Percentiles rank a stretch among this genome's conserved stretches.
Conservation (phyloP, 2,888 invertebrate genomes). For the Terebella lapidaria region DNA sequence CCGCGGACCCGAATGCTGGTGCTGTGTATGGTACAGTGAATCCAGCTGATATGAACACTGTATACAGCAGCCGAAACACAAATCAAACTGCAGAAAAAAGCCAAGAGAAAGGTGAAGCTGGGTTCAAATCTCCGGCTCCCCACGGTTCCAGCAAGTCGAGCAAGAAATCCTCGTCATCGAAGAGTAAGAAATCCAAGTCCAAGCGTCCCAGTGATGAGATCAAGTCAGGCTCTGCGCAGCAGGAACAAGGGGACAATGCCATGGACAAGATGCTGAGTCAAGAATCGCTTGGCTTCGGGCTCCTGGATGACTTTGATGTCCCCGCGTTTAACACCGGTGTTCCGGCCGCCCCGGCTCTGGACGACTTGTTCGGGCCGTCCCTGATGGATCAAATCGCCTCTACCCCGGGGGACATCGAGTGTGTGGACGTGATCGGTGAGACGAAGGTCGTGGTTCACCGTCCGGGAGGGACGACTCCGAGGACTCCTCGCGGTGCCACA, state of each 20-base stretch:
- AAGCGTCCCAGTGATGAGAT: not conserved
- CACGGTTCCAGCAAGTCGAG: not conserved
- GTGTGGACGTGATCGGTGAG: not conserved
- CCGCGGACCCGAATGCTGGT: not conserved
- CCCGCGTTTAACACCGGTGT: not conserved
- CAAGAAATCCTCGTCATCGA: not conserved
- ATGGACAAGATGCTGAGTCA: conserved; percentile 4
- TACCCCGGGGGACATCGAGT: not conserved
- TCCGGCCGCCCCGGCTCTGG: not conserved
- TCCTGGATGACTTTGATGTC: not conserved
- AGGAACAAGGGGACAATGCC: not conserved
- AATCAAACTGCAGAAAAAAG: not conserved
- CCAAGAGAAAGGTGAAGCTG: not conserved
- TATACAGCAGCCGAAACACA: not conserved
- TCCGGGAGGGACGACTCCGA: not conserved
- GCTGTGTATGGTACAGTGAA: not conserved
- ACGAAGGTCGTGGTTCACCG: not conserved
- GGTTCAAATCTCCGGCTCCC: not conserved
- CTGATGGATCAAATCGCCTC: not conserved
- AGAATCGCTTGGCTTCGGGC: not conserved
- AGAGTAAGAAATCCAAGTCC: not conserved
- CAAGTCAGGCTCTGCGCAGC: not conserved
- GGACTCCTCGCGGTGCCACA: no score
- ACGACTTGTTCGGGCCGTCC: not conserved
- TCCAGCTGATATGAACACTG: not conserved